A percentile compares a stretch with the other conserved stretches of the same genome.
Evolutionary conservation across 2,888 invertebrate species (phyloP).

Genomic region (Amphipyra berbera): DNA sequence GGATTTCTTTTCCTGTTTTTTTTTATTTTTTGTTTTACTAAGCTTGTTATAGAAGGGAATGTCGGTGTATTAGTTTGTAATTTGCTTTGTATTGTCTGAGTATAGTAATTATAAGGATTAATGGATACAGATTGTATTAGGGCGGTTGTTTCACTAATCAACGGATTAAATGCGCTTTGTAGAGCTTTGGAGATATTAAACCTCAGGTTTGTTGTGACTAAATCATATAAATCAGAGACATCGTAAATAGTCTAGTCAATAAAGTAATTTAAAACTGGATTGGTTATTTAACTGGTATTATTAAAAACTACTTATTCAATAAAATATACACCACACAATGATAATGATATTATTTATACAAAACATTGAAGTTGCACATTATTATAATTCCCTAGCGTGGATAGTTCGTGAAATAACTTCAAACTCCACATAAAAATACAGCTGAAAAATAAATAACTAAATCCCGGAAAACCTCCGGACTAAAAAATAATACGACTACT

Average conservation of each 20-base stretch:
- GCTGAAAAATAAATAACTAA: background rate
- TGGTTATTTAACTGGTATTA: too few species aligned
- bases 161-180: background rate
- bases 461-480: conserved; percentile 6
- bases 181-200: background rate
- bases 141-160: conserved; percentile 3
- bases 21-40: conserved; percentile 5
- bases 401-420: too few species aligned
- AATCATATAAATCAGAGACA: background rate
- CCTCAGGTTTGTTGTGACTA: background rate
- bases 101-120: conserved; percentile 5
- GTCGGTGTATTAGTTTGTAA: background rate
- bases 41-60: background rate
- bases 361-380: too few species aligned
- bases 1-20: background rate
- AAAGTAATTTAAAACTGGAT: background rate
- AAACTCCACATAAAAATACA: background rate
- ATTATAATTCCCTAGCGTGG: too few species aligned
- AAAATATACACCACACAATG: too few species aligned
- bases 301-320: too few species aligned
- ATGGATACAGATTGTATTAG: conserved; percentile 1
- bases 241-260: background rate
- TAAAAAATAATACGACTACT: conserved; percentile 23
- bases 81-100: conserved; percentile 4
- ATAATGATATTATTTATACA: too few species aligned